These are phyloP conservation scores for Solenopsis fugax DNA, from an alignment of 1,140 invertebrate genomes.

Conservation along the genomic window DNA sequence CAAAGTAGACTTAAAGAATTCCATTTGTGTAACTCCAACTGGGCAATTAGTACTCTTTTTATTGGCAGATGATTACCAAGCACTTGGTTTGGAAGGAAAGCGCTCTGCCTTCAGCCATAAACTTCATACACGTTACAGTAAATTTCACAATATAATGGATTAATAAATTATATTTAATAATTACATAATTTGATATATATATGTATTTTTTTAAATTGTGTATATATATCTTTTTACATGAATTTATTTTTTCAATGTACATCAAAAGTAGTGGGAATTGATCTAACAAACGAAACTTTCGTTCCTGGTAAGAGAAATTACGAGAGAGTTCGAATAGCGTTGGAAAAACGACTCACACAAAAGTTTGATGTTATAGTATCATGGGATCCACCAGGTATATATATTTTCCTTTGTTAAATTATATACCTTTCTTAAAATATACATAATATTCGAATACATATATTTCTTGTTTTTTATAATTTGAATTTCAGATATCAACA, in stretches of 20 bases:
- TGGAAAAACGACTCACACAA: constrained; percentile 82
- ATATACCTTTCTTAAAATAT: constrained; percentile 34
- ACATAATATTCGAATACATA: not conserved
- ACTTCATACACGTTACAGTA: constrained; percentile 86
- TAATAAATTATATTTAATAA: constrained; percentile 68
- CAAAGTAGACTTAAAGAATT: constrained; percentile 87
- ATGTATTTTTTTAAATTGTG: not conserved
- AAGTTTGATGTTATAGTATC: constrained; percentile 86
- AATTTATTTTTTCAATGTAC: constrained; percentile 70
- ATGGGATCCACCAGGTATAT: constrained; percentile 87
- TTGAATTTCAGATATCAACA: constrained; percentile 80
- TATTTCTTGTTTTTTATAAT: constrained; percentile 28
- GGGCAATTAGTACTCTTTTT: constrained; percentile 87
- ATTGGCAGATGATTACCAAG: constrained; percentile 85
- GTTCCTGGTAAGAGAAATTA: constrained; percentile 86
- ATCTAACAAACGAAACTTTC: constrained; percentile 86
- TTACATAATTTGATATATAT: constrained; percentile 57
- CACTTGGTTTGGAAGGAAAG: constrained; percentile 87
- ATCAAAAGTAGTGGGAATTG: constrained; percentile 86
- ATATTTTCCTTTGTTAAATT: not conserved
- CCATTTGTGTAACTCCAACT: constrained; percentile 85
- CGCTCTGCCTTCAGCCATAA: constrained; percentile 84
- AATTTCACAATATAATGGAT: constrained; percentile 79
- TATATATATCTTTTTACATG: constrained; percentile 39
- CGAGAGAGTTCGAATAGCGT: constrained; percentile 83